Evolutionary conservation across 1,140 invertebrate species (phyloP), one percentile per base, ranked within the genome.

Genomic region (Babylonia areolata): DNA sequence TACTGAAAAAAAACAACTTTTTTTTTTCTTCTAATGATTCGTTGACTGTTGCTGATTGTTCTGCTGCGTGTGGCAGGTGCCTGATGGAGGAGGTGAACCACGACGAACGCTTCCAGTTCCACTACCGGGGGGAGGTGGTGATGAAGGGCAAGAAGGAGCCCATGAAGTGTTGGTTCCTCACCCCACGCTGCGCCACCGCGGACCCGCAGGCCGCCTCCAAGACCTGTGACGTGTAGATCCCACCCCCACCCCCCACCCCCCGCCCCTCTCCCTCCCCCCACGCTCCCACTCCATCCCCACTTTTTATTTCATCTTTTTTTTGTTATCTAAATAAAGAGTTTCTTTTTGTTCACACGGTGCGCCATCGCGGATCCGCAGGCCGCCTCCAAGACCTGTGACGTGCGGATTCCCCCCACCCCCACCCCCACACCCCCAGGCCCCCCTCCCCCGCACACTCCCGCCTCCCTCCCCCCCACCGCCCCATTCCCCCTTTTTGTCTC

Each of bases 61-160:
- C 40, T 1, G n/a, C n/a, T 64, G 58, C 28, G 28, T 64, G 58
- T 73, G 96, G 28, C 95, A 99, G 98, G 88, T 97, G 97, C 89
- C 95, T 99, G 1, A 97, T 96, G 92, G 95, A 96, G 90, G 96
- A 96, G 33, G 96, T 98, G 90, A 98, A 98, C 94, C 96, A 95
- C 90, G 97, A 99, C 93, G 96, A 97, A 3, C 96, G 97, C 87
- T 99, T 99, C 93, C 94, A 97, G 85, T 96, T 99, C 90, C 96
- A 97, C 37, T 97, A 97, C 92, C 96, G 98, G 86, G 98, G 98
- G 11, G 97, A 97, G 58, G 96, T 99, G 2, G 93, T 94, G n/a
- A 99, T 98, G 97, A 98, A 99, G 95, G 98, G 98, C 46, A 98
- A 98, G 94, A 96, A 97, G 1, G 97, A 98, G 88, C 98, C 98